These are phyloP conservation scores for Criorhina ranunculi DNA, from an alignment of 2,888 invertebrate genomes.

Conservation along the genomic window DNA sequence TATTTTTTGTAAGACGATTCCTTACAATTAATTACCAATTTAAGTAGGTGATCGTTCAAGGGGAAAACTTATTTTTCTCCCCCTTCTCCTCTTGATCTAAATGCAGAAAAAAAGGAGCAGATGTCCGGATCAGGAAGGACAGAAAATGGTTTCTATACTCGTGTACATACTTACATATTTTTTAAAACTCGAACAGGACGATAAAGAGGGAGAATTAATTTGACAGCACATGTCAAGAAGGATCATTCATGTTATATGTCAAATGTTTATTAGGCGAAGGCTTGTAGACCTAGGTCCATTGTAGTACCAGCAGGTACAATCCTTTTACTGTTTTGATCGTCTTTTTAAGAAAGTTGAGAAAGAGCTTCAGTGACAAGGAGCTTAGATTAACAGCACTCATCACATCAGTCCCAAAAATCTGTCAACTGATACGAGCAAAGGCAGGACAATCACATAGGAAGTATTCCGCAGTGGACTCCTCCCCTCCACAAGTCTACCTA, in stretches of 20 bases:
- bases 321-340: too few relatives aligned
- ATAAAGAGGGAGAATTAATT: neutral
- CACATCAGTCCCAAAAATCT: too few relatives aligned
- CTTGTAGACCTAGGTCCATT: too few relatives aligned
- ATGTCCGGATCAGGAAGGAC: conserved; percentile 54
- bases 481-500: too few relatives aligned
- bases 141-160: neutral
- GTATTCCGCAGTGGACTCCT: too few relatives aligned
- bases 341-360: too few relatives aligned
- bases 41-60: neutral
- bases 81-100: conserved; percentile 12
- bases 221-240: neutral
- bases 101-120: conserved; percentile 21
- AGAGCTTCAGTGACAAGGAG: too few relatives aligned
- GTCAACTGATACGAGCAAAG: too few relatives aligned
- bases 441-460: too few relatives aligned
- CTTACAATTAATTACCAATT: conserved; percentile 22
- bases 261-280: neutral
- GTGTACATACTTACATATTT: conserved; percentile 11
- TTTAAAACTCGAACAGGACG: too few relatives aligned
- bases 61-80: conserved; percentile 15
- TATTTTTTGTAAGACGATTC: conserved; percentile 24
- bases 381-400: too few relatives aligned
- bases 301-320: too few relatives aligned
- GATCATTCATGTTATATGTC: neutral